A percentile compares a stretch with the other conserved stretches of the same genome.
Conservation (phyloP, 2,888 invertebrate genomes). For the Zonitis immaculata region DNA sequence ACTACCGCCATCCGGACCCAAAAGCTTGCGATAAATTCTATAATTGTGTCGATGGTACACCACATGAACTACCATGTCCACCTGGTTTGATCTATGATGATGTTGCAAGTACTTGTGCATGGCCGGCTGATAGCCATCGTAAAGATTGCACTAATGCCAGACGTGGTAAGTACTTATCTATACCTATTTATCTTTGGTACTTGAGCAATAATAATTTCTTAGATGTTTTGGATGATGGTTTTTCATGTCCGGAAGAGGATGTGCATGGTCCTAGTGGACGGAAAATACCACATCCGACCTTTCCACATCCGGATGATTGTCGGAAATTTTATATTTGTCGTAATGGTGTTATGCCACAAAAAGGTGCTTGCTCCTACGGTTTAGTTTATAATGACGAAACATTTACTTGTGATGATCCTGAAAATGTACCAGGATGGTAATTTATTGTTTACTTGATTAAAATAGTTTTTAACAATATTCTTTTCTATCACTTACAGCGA, state of each 20-base stretch:
- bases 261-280: conserved; percentile 64
- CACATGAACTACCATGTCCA: conserved; percentile 64
- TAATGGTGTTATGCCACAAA: conserved; percentile 70
- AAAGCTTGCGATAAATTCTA: conserved; percentile 72
- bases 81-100: conserved; percentile 75
- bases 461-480: no score
- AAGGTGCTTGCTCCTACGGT: conserved; percentile 67
- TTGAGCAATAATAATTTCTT: no score
- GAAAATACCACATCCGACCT: conserved; percentile 70
- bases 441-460: conserved; percentile 25
- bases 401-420: conserved; percentile 72
- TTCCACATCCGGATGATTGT: conserved; percentile 74
- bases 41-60: conserved; percentile 70
- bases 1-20: conserved; percentile 70
- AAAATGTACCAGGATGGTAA: conserved; percentile 75
- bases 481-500: conserved; percentile 41
- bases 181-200: no score
- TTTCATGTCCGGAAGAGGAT: conserved; percentile 68
- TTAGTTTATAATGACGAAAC: conserved; percentile 75
- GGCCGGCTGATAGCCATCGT: conserved; percentile 61
- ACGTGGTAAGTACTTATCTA: no score
- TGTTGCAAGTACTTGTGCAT: conserved; percentile 66
- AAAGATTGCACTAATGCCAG: conserved; percentile 52
- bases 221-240: conserved; percentile 71
- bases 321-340: conserved; percentile 79